These are phyloP conservation scores for Scytalopus superciliaris DNA, from an alignment of 2,113 vertebrate genomes.

Conservation along the genomic window DNA sequence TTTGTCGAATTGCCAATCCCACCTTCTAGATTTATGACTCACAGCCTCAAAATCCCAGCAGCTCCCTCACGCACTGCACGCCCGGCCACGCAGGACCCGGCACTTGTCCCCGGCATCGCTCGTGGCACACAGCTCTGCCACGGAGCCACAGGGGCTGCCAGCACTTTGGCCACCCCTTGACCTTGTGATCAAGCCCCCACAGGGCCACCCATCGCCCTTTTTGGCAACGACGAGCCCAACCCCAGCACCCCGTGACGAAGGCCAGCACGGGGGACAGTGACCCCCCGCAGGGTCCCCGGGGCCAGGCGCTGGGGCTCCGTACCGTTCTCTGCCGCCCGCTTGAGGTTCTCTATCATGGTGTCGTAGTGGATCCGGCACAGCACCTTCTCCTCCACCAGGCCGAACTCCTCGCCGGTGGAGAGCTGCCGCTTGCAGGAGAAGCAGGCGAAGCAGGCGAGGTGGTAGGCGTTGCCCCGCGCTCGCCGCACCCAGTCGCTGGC, in stretches of 20 bases:
- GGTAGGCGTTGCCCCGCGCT: slow-evolving; percentile 93
- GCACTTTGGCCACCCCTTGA: fast-evolving
- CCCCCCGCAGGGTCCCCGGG: fast-evolving
- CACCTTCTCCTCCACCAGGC: slow-evolving; percentile 96
- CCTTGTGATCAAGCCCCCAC: fast-evolving
- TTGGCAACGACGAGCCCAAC: fast-evolving
- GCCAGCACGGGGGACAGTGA: no score
- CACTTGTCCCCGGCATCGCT: fast-evolving
- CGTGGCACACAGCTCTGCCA: fast-evolving
- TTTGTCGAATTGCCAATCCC: not conserved
- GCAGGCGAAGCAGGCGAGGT: slow-evolving; percentile 96
- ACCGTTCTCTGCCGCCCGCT: slow-evolving; percentile 93
- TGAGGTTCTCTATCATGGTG: slow-evolving; percentile 98
- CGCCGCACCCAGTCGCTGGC: slow-evolving; percentile 98
- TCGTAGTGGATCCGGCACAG: slow-evolving; percentile 97
- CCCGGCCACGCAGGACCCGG: fast-evolving
- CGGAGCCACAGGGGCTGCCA: fast-evolving
- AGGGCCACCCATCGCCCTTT: not conserved
- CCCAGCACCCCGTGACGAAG: fast-evolving
- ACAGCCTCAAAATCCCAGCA: not conserved
- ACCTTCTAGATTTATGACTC: slow-evolving; percentile 34
- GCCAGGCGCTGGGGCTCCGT: not conserved
- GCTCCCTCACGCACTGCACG: not conserved
- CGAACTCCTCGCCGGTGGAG: slow-evolving; percentile 96
- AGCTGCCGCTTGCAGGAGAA: slow-evolving; percentile 97